Evolutionary conservation across 2,888 invertebrate species (phyloP).

Genomic region (Blastobasis lacticolella): DNA sequence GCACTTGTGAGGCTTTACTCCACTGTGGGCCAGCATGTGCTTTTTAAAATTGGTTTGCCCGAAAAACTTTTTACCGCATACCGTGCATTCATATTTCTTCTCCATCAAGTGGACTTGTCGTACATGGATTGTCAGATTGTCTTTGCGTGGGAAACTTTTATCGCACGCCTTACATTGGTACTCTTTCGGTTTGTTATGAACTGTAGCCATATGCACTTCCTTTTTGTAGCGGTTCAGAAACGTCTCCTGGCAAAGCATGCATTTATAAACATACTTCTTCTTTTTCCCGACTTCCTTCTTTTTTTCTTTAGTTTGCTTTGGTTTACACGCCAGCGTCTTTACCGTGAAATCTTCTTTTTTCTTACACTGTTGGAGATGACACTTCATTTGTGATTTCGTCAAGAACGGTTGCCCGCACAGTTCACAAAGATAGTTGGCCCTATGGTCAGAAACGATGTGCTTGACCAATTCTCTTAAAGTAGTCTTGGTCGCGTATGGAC

Average conservation of each 20-base stretch:
- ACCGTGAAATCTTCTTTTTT: slow-evolving; percentile 15
- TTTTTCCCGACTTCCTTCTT: slow-evolving; percentile 1
- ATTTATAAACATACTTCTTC: background rate
- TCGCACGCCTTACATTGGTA: slow-evolving; percentile 31
- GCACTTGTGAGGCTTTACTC: slow-evolving; percentile 37
- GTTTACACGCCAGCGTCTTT: slow-evolving; percentile 14
- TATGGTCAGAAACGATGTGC: slow-evolving; percentile 42
- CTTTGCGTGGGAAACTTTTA: slow-evolving; percentile 20
- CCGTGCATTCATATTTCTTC: slow-evolving; percentile 18
- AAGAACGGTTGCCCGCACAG: slow-evolving; percentile 12
- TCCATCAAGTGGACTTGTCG: slow-evolving; percentile 40
- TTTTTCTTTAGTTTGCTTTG: slow-evolving; percentile 6
- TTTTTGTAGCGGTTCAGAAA: background rate
- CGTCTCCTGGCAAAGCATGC: background rate
- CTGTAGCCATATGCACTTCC: background rate
- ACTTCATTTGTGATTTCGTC: too few species aligned
- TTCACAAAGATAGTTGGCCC: slow-evolving; percentile 34
- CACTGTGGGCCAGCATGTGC: slow-evolving; percentile 51
- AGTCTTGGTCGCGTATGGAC: slow-evolving; percentile 8
- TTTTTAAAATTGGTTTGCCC: slow-evolving; percentile 35
- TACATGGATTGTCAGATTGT: slow-evolving; percentile 23
- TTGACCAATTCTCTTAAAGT: slow-evolving; percentile 24
- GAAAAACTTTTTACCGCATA: slow-evolving; percentile 20
- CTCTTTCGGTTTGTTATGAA: background rate
- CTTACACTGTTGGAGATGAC: too few species aligned